These are phyloP conservation scores for Gadopsis bispinosus DNA, from an alignment of 2,797 vertebrate species.

Conservation along the genomic window DNA sequence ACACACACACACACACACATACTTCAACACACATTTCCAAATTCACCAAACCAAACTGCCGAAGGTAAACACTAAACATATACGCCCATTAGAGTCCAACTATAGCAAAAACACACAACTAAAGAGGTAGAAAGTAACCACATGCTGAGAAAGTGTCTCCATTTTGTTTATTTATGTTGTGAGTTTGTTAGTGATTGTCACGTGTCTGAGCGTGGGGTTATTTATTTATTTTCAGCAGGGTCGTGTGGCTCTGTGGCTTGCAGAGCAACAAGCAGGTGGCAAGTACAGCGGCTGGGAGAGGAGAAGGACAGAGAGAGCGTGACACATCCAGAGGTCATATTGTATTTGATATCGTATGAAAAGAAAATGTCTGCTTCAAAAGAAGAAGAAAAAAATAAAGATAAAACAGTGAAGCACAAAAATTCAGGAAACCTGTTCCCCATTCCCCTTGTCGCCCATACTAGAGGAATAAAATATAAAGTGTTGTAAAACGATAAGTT, in stretches of 20 bases:
- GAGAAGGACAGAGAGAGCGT: background rate
- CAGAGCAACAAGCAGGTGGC: conserved; percentile 30
- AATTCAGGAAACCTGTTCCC: background rate
- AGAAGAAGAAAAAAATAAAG: background rate
- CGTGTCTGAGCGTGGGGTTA: conserved; percentile 77
- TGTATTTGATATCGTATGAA: background rate
- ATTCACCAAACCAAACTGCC: conserved; percentile 57
- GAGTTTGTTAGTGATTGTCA: conserved; percentile 69
- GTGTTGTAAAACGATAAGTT: background rate
- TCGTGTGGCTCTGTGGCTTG: conserved; percentile 43
- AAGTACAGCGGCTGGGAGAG: conserved; percentile 8
- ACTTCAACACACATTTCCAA: conserved; percentile 39
- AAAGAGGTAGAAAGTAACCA: conserved; percentile 32
- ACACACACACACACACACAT: conserved; percentile 30
- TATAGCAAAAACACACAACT: conserved; percentile 66
- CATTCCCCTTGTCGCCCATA: too few relatives aligned
- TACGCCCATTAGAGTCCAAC: conserved; percentile 67
- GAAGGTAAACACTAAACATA: conserved; percentile 78
- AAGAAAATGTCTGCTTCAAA: background rate
- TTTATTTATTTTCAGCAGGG: conserved; percentile 81
- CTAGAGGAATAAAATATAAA: background rate
- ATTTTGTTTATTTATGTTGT: conserved; percentile 77
- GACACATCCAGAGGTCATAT: background rate
- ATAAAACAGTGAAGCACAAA: background rate
- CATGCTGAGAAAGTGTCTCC: conserved; percentile 35